Conservation (phyloP, 2,113 vertebrate species). For the Caracal caracal region DNA sequence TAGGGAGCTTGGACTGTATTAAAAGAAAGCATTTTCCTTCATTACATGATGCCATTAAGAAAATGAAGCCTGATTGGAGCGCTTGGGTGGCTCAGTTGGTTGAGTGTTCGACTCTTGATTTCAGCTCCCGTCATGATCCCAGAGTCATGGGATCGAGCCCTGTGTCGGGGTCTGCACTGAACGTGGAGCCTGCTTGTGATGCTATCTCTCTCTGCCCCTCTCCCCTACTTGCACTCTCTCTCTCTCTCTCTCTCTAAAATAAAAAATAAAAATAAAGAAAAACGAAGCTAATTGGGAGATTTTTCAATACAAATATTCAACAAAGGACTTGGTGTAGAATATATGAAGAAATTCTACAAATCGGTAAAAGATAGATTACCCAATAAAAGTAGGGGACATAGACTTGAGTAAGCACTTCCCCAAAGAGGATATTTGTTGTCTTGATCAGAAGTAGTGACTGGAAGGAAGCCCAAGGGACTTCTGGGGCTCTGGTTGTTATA, state of each 20-base stretch:
- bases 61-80: neutral
- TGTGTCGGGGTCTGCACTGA: too few species aligned
- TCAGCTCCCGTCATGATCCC: too few species aligned
- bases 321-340: neutral
- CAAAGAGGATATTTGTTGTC: neutral
- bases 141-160: too few species aligned
- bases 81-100: too few species aligned
- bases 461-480: neutral
- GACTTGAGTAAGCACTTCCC: constrained; percentile 1
- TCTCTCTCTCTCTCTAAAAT: too few species aligned
- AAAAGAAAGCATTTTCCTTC: neutral
- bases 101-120: too few species aligned
- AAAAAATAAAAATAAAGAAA: too few species aligned
- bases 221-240: too few species aligned
- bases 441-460: neutral
- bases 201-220: too few species aligned
- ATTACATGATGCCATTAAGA: constrained; percentile 18
- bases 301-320: neutral
- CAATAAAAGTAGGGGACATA: neutral
- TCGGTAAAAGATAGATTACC: neutral
- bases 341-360: neutral
- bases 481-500: constrained; percentile 2
- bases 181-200: too few species aligned
- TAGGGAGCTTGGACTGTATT: neutral
- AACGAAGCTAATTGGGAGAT: neutral